phyloP scores from a whole-genome alignment of 2,797 vertebrate genomes.

The Gymnocypris eckloni region DNA sequence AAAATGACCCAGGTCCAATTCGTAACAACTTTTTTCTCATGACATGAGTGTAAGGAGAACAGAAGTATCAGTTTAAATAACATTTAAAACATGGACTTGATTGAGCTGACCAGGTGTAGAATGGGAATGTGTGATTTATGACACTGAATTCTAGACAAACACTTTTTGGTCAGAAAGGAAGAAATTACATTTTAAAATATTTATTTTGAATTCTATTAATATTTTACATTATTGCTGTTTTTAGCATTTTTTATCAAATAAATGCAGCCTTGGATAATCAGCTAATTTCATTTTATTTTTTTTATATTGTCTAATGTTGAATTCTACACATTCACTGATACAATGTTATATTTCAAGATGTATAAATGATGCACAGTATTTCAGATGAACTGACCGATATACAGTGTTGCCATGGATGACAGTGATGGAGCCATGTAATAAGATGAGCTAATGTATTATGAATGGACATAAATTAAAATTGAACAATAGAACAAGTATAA shows the following conservation, averaged over 20 bases:
- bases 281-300: too few species aligned
- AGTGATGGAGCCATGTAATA: not conserved
- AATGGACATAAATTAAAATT: not conserved
- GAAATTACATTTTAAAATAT: too few species aligned
- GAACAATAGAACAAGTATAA: not conserved
- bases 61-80: not conserved
- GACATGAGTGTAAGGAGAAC: not conserved
- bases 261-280: not conserved
- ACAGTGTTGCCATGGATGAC: not conserved
- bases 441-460: conserved; percentile 7
- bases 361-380: not conserved
- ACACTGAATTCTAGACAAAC: not conserved
- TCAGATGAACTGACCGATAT: not conserved
- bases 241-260: not conserved
- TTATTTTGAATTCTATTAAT: not conserved
- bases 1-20: not conserved
- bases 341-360: not conserved
- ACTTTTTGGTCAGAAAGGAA: too few species aligned
- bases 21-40: not conserved
- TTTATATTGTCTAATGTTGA: not conserved
- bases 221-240: not conserved
- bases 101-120: not conserved
- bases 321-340: not conserved
- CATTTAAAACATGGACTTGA: not conserved
- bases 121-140: not conserved